These are phyloP conservation scores for Cyanoderma ruficeps DNA, from an alignment of 2,113 vertebrate genomes.

Conservation along the genomic window DNA sequence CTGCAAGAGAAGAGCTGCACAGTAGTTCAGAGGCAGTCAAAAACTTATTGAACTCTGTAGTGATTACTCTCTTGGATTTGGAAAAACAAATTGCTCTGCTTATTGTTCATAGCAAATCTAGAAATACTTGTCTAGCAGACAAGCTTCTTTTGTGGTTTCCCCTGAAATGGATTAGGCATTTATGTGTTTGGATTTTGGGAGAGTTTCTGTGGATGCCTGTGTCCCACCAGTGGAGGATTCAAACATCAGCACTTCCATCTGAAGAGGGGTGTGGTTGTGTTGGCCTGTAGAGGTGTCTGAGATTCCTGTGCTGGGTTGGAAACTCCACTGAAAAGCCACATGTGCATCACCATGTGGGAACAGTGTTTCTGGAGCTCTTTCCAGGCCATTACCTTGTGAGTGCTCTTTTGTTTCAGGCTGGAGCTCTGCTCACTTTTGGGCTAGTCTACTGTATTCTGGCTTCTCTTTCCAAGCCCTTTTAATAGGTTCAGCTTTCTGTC, in stretches of 20 bases:
- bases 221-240: background rate
- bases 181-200: background rate
- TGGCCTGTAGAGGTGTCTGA: background rate
- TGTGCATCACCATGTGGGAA: rapidly evolving
- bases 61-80: background rate
- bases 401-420: background rate
- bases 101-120: background rate
- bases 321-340: background rate
- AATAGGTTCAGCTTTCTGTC: background rate
- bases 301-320: background rate
- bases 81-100: background rate
- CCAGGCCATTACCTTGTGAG: rapidly evolving
- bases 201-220: background rate
- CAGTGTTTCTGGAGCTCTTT: background rate
- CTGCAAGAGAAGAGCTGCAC: background rate
- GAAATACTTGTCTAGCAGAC: background rate
- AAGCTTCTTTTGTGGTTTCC: background rate
- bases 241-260: background rate
- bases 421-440: background rate
- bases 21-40: background rate
- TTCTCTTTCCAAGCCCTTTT: background rate
- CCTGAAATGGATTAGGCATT: background rate
- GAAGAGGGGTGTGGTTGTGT: background rate
- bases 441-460: background rate
- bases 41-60: background rate